Evolutionary conservation across 2,888 invertebrate species (phyloP), one percentile per base, ranked within the genome.

Genomic region (Polylopha cassiicola): DNA sequence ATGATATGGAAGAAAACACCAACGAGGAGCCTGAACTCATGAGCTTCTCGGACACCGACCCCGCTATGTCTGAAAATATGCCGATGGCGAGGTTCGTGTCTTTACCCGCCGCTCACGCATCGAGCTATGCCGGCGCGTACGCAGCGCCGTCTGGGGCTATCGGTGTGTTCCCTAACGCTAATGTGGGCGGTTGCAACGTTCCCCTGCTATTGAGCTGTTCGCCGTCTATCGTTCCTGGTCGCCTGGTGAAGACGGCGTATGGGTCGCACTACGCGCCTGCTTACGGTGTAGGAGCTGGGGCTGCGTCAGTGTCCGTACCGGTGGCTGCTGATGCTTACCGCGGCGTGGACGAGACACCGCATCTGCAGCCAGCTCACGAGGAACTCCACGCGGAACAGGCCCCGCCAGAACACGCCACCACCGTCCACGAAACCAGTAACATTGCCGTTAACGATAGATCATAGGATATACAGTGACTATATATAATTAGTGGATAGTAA

Each of bases 181-280:
- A 74, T 28, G 58, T 58, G 0, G 72, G 72, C 8, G 72, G 73
- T 0, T 77, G 78, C 47, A 67, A 61, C 22, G 65, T 80, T 2
- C 84, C 84, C 0, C 55, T 84, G 4, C 58, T 84, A 23, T 65
- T 85, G 43, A 81, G 77, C 48, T 85, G 84, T 36, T 63, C 80
- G 1, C 84, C 84, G 0, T 65, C 73, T 0, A 65, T 85, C 39
- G 66, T 71, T 1, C 55, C 67, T 1, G 82, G 81, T 0, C 64
- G 59, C 4, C 50, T 81, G 15, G 59, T 69, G 11, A 65, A 62
- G 16, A 17, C 57, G 0, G 61, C 58, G 15, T 30, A 32, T 15
- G 31, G 31, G 5, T 38, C 55, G 3, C 60, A 59, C 3, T 57
- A 60, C 34, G 52, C 48, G 0, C 47, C 38, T 2, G 44, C 39